Evolutionary conservation across 2,888 invertebrate species (phyloP), one percentile per base, ranked within the genome.

Genomic region (Caenorhabditis plicata): DNA sequence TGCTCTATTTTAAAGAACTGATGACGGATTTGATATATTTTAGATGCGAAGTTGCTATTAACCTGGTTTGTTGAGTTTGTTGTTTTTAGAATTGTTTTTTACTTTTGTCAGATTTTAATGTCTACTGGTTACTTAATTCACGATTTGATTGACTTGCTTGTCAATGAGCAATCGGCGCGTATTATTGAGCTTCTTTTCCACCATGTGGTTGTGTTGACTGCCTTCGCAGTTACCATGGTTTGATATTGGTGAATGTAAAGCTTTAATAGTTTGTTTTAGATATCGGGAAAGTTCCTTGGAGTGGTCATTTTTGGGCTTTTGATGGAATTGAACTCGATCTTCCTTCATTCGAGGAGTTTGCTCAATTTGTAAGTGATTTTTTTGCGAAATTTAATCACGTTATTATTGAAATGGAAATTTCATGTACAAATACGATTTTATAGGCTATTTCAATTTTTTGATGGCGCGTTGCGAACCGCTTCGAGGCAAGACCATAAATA

Each of bases 181-280:
- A 78, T 80, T 25, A 64, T 80, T 43, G 80, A 80, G 43, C 68
- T 80, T 11, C 67, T 79, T 38, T 80, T 80, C 65, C 80, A 80
- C 52, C 80, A 80, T 49, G 63, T 78, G 23, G 64, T 78, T 42
- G 78, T 80, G 4, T 50, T 80, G 26, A 53, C 69, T 2, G 80
- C 71, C 0, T 78, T 80, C 45, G 48, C 62, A 9, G 53, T 64
- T 11, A 75, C 78, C 1, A 60, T 74, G 55, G 57, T 64, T 19
- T 13, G 54, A 36, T 45, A 26, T 22, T 36, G 9, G 7, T 36
- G 7, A 8, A 9, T 9, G n/a, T 11, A n/a, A 36, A n/a, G n/a
- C 20, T 43, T 20, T 11, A 4, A 29, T 29, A 42, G 17, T 8
- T 42, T 15, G n/a, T 46, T 60, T 22, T 50, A 69, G 69, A 45